Percentiles rank a stretch among this genome's conserved stretches.
phyloP scores from a whole-genome alignment of 2,113 vertebrate genomes.

The Microcebus murinus region DNA sequence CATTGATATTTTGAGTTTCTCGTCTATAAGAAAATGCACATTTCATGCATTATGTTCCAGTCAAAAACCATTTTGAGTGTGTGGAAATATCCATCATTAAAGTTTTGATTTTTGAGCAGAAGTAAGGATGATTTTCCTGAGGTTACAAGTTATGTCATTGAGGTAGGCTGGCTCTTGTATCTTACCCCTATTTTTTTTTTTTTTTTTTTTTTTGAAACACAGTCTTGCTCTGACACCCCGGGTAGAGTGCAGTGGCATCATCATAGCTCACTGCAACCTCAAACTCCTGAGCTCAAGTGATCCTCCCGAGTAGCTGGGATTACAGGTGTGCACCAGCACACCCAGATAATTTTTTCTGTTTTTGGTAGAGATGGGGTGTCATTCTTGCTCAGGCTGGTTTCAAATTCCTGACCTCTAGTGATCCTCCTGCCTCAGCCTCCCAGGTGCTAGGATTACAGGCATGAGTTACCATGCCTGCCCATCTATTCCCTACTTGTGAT shows the following conservation, averaged over 20 bases:
- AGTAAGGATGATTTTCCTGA: neutral
- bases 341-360: too few relatives aligned
- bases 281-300: neutral
- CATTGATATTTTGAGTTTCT: slow-evolving; percentile 35
- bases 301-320: neutral
- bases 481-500: neutral
- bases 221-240: neutral
- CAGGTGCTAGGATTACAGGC: too few relatives aligned
- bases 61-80: neutral
- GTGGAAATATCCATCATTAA: neutral
- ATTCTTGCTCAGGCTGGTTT: too few relatives aligned
- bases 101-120: neutral
- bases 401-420: too few relatives aligned
- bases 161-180: neutral
- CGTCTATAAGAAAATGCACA: neutral
- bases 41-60: neutral
- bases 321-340: neutral
- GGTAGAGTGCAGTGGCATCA: neutral
- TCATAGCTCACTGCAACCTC: neutral
- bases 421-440: too few relatives aligned
- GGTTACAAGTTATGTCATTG: neutral
- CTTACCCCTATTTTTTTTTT: neutral
- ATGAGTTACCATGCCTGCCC: too few relatives aligned
- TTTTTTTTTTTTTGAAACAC: neutral
- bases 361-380: too few relatives aligned